A percentile compares a stretch with the other conserved stretches of the same genome.
These are phyloP conservation scores for Scaptomyza montana DNA, from an alignment of 1,140 invertebrate species.

Conservation along the genomic window DNA sequence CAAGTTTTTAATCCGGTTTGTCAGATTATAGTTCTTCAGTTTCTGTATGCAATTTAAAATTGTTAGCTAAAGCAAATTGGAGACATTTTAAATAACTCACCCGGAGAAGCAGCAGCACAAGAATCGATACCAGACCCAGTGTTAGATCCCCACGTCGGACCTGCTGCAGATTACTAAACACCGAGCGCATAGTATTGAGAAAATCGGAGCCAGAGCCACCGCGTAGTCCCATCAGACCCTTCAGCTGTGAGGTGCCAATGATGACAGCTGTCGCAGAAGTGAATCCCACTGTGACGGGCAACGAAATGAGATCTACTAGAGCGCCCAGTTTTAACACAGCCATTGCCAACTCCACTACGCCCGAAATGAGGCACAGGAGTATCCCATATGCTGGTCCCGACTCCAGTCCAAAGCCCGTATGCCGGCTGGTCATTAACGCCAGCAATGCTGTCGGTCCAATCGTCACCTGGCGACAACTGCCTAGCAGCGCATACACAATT, in stretches of 20 bases:
- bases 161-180: slow-evolving; percentile 86
- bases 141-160: slow-evolving; percentile 86
- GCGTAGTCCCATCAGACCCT: slow-evolving; percentile 90
- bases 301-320: slow-evolving; percentile 96
- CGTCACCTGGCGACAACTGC: slow-evolving; percentile 95
- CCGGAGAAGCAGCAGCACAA: slow-evolving; percentile 87
- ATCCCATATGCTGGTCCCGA: slow-evolving; percentile 90
- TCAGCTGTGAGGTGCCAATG: slow-evolving; percentile 95
- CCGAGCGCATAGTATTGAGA: slow-evolving; percentile 86
- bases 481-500: slow-evolving; percentile 95
- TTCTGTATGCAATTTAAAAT: slow-evolving; percentile 85
- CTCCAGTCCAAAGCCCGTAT: slow-evolving; percentile 83
- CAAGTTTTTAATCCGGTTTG: slow-evolving; percentile 34
- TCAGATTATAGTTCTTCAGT: slow-evolving; percentile 87
- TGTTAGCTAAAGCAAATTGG: neutral
- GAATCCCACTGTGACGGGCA: slow-evolving; percentile 95
- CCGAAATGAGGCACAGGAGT: slow-evolving; percentile 92
- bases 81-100: slow-evolving; percentile 84
- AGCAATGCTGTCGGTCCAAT: slow-evolving; percentile 94
- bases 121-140: slow-evolving; percentile 87
- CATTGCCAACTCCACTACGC: slow-evolving; percentile 92
- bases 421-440: slow-evolving; percentile 91
- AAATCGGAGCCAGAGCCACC: slow-evolving; percentile 86
- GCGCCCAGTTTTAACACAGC: slow-evolving; percentile 94
- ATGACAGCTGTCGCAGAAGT: slow-evolving; percentile 96